A percentile compares a stretch with the other conserved stretches of the same genome.
Evolutionary conservation across 2,797 vertebrate species (phyloP).

Genomic region (Eospalax fontanierii): DNA sequence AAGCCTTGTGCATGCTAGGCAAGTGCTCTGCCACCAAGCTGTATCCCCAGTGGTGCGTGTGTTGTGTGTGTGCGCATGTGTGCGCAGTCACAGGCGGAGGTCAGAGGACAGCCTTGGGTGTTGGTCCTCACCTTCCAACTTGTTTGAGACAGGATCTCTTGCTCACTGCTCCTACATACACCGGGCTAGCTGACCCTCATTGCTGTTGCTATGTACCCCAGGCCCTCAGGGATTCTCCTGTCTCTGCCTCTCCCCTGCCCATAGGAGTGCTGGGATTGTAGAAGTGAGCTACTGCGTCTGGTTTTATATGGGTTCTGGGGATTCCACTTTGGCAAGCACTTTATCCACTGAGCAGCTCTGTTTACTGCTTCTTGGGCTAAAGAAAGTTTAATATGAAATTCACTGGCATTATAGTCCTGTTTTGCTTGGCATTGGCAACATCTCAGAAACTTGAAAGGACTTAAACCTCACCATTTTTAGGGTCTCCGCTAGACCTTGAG

Average conservation of each 20-base stretch:
- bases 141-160: neutral
- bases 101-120: neutral
- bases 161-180: neutral
- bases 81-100: neutral
- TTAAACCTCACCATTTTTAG: neutral
- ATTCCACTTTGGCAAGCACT: neutral
- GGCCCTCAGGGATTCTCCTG: neutral
- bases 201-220: too few species aligned
- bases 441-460: neutral
- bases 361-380: conserved; percentile 16
- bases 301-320: neutral
- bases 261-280: neutral
- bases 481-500: neutral
- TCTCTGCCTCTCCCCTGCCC: too few species aligned
- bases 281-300: neutral
- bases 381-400: conserved; percentile 15
- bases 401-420: neutral
- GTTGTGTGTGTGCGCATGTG: too few species aligned
- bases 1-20: neutral
- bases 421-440: neutral
- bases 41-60: neutral
- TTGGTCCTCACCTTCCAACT: neutral
- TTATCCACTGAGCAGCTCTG: neutral
- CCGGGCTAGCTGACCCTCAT: neutral
- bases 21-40: neutral